Evolutionary conservation across 2,888 invertebrate genomes (phyloP), one percentile per base, ranked within the genome.

Genomic region (Aphidius colemani): DNA sequence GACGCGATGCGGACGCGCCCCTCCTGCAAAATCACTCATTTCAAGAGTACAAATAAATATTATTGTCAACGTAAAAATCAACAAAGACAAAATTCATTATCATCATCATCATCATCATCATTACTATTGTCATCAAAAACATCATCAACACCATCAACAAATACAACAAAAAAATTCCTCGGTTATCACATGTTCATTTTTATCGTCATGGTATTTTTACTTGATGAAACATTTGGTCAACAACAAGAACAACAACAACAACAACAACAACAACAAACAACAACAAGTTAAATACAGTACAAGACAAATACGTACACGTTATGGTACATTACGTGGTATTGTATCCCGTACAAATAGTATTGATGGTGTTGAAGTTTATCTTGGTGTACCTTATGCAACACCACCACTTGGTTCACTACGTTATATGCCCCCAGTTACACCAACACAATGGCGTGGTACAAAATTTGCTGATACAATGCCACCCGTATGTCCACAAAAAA

Each of bases 351-450:
- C 95, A 83, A 46, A 58, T 51, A 39, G 53, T 11, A 61, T 53
- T 40, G 88, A 90, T 82, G 92, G 91, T 70, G 94, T 96, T 72
- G 96, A 96, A 84, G 94, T 94, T 13, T 97, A 94, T 82, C 88
- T 95, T 67, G 96, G 96, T 67, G 93, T 97, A 72, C 96, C 95
- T 50, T 97, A 96, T 85, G 96, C 96, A 48, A 94, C 95, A 69
- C 92, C 96, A 68, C 95, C 95, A 9, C 87, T 93, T 71, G 95
- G 95, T 73, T 91, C 93, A 78, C 87, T 96, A 76, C 91, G 96
- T 80, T 96, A 95, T 84, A 95, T 96, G 95, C 95, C 96, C 67
- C 96, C 96, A 71, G 94, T 95, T 80, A 94, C 94, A 65, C 95
- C 95, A 67, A 92, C 93, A 71, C 89, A 92, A 83, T 94, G 95